Evolutionary conservation across 2,113 vertebrate genomes (phyloP), one percentile per base, ranked within the genome.

Genomic region (Hyperoodon ampullatus): DNA sequence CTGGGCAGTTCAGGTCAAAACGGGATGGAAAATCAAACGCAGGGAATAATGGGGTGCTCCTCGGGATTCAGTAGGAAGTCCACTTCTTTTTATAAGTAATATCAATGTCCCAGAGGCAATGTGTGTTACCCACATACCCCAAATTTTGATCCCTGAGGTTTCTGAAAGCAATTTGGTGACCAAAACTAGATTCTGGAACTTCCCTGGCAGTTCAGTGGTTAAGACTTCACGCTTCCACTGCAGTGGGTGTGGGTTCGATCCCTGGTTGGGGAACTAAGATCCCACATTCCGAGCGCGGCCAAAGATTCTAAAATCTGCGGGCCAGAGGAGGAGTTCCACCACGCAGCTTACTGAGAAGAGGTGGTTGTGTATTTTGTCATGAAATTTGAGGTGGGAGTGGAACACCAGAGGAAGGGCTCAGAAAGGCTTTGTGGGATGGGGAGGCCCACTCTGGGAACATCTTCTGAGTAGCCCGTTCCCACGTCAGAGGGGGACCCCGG

Each of bases 361-460:
- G 5, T 3, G 11, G 88, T 16, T 89, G 16, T 2, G 1, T 21
- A 28, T 47, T 83, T 77, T 47, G 11, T 35, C 71, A 47, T 58
- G 33, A 84, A 42, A 68, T 44, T 13, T 24, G 44, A 55, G 61
- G 63, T 53, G 24, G 84, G 77, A 63, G 33, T 61, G 33, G 68
- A 88, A 30, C 4, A 4, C 6, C 33, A 70, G n/a, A 30, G 72
- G 84, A 58, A 28, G 26, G 55, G 39, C 18, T 35, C 47, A 30
- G 63, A 70, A 39, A 33, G 35, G 28, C 42, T 71, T 0, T 19
- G 5, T 8, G 75, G 33, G 77, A 26, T 0, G 1, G 24, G 70
- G 28, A 26, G 28, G 77, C 15, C 30, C 3, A 30, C 42, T 18
- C 4, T 10, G 71, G 55, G 63, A 33, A 15, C 28, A 8, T 6